Percentiles rank a stretch among this genome's conserved stretches.
Conservation (phyloP, 2,888 invertebrate genomes). For the Ennomos quercinarius region DNA sequence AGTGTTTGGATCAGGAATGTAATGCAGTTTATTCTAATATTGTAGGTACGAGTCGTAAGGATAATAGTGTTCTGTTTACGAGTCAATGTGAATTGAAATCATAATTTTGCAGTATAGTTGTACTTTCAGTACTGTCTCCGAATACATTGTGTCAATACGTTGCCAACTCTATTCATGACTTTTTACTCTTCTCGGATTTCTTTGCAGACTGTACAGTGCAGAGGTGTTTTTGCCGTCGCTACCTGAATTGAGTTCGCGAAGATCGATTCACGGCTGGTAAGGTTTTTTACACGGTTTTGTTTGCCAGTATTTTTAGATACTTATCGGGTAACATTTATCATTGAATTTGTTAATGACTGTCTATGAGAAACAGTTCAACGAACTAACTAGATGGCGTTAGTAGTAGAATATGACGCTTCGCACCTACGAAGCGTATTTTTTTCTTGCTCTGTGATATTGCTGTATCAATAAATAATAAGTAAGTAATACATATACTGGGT, state of each 20-base stretch:
- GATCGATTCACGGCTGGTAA: conserved; percentile 45
- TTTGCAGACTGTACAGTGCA: conserved; percentile 32
- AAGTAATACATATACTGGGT: no score
- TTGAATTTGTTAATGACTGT: not conserved
- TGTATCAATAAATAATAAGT: no score
- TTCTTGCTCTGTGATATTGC: no score
- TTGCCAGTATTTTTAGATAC: conserved; percentile 19
- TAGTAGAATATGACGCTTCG: no score
- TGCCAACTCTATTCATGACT: conserved; percentile 43
- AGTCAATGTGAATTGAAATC: no score
- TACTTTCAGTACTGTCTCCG: not conserved
- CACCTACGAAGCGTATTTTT: no score
- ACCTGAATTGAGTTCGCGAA: conserved; percentile 45
- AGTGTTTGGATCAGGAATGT: no score
- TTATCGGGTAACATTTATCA: conserved; percentile 11
- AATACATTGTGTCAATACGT: conserved; percentile 21
- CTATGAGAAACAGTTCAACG: no score
- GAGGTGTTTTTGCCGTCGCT: conserved; percentile 47
- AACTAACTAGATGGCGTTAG: no score
- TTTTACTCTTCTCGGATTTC: conserved; percentile 45
- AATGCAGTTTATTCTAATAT: no score
- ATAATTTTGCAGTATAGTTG: not conserved
- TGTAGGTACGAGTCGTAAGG: no score
- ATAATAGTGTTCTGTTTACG: no score
- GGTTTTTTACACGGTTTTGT: conserved; percentile 29